Base-by-base conservation (phyloP, 2,113 vertebrate genomes). In the Ranitomeya variabilis region DNA sequence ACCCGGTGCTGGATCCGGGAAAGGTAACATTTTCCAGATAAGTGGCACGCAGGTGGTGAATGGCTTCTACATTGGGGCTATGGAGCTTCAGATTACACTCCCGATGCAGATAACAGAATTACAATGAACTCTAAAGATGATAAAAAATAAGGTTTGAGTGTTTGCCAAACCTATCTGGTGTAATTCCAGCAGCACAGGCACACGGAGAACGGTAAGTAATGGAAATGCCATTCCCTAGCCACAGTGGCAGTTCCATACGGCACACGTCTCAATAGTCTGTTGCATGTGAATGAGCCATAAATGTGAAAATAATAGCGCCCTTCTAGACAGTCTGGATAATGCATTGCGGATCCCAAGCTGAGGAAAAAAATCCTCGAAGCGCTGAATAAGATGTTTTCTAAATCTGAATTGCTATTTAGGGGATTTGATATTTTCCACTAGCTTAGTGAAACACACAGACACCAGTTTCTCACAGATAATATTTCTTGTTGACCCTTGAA, bases 391-490 rank as follows among this genome's bases (percentile, higher is more conserved):
- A 66, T 77, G 60, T 88, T 88, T 84, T 84, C 80, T 78, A 88
- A 88, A 88, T 83, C 87, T 83, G 71, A 64, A 88, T 83, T 54
- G 87, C 87, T 83, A 83, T 88, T 88, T 88, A 78, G 81, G 81
- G 80, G 87, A 88, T 88, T 88, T 88, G 69, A 83, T 84, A 88
- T 88, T 88, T 88, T 88, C 87, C 87, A 88, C 87, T 83, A 66
- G 87, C 87, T 88, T 88, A 88, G 80, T 88, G 71, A 84, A 83
- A 77, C 80, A 67, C n/a, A 83, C 80, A 88, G 86, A 81, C 87
- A 88, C 80, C 80, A 55, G 87, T 88, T 88, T 88, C 80, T 88
- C 73, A 26, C 69, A 78, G 87, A 88, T 88, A 88, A 88, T 84
- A 88, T 84, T 83, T 88, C 87, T 83, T 77, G 80, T 73, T 88